Percentiles rank a stretch among this genome's conserved stretches.
Evolutionary conservation across 1,140 invertebrate species (phyloP).

Genomic region (Aphidius gifuensis): DNA sequence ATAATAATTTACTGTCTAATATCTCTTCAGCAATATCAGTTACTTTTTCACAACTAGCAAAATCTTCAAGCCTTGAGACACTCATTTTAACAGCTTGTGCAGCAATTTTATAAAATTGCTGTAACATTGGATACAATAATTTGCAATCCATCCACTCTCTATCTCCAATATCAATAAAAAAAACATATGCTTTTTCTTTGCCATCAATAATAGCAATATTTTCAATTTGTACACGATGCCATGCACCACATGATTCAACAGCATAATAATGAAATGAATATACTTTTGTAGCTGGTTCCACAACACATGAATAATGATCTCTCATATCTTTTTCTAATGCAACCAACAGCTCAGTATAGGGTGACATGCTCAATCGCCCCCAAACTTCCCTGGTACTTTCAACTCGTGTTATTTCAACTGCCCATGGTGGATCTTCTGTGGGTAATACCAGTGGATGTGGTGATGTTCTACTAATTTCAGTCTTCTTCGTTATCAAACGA

Average conservation of each 20-base stretch:
- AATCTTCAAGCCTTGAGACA: slow-evolving; percentile 61
- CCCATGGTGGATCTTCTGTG: too few species aligned
- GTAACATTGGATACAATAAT: slow-evolving; percentile 56
- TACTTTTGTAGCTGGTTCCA: slow-evolving; percentile 13
- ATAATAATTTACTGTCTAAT: slow-evolving; percentile 24
- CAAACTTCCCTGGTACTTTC: too few species aligned
- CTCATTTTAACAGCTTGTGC: slow-evolving; percentile 64
- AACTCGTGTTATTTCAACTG: too few species aligned
- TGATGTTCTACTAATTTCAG: too few species aligned
- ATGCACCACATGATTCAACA: slow-evolving; percentile 57
- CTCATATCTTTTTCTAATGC: too few species aligned
- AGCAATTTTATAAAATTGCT: slow-evolving; percentile 58
- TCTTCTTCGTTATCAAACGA: slow-evolving; percentile 9
- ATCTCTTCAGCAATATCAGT: slow-evolving; percentile 32
- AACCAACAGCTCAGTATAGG: too few species aligned
- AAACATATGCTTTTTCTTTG: slow-evolving; percentile 54
- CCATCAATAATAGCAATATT: slow-evolving; percentile 40
- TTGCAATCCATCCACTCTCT: slow-evolving; percentile 52
- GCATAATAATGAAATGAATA: slow-evolving; percentile 57
- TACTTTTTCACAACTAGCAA: slow-evolving; percentile 38
- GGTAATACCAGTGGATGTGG: too few species aligned
- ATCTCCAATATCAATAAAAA: slow-evolving; percentile 65
- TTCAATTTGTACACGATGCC: slow-evolving; percentile 61
- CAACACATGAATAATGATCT: too few species aligned
- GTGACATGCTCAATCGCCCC: too few species aligned